Base-by-base conservation (phyloP, 2,888 invertebrate species). In the Punctoribates punctum region DNA sequence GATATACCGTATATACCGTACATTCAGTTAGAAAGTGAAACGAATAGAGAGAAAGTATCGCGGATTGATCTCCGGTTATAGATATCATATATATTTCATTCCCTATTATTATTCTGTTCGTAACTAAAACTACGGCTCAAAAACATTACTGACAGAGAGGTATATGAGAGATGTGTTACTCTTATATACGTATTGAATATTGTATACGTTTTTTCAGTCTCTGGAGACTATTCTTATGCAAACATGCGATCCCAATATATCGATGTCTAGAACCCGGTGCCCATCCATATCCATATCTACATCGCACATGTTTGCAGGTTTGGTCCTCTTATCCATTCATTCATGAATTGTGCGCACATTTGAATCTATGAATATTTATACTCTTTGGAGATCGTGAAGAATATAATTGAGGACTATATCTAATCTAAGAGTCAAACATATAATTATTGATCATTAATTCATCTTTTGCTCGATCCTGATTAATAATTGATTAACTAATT, bases 171-270 rank as follows among this genome's bases (percentile, higher is more conserved):
- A 23, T 57, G 17, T 25, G 57, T 34, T 34, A 34, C 5, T 51
- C 5, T 20, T 51, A 6, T 51, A 51, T 51, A 6, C n/a, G 34
- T 17, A 65, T 1, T 17, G 38, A 65, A 34, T 29, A 65, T 65
- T 65, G 29, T 34, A 34, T 25, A 57, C 57, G 57, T 57, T 57
- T 57, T 57, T 57, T 34, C 13, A 34, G 23, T 65, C 65, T 34
- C 65, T 65, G 20, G 65, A 65, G 65, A 65, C 65, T 65, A 65
- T 65, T 65, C 65, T 65, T 65, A 65, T 65, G 65, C 65, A 65
- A 65, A 65, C 65, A 65, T 65, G 29, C 57, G 57, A 20, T 57
- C 25, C 25, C 25, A n/a, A n/a, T n/a, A 23, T 57, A 57, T 57
- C 57, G 57, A 57, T 23, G 25, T 25, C 57, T 57, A 11, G 6